Conservation (phyloP, 2,113 vertebrate genomes). For the Trematocara macrostoma region DNA sequence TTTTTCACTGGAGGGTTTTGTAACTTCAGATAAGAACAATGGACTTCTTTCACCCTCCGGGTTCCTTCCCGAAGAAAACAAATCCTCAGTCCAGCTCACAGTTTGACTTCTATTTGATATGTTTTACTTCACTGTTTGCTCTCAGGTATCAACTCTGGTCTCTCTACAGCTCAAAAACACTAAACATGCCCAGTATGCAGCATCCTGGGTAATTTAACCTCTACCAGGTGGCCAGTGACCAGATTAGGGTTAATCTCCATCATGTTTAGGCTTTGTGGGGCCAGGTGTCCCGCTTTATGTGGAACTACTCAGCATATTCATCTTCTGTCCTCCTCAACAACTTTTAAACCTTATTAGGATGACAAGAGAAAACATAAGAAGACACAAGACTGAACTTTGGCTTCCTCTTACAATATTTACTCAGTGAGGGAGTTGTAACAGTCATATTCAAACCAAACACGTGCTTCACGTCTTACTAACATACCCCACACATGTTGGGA, state of each 20-base stretch:
- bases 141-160: background rate
- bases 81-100: background rate
- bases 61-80: background rate
- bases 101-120: background rate
- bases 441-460: background rate
- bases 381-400: background rate
- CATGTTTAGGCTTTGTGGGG: background rate
- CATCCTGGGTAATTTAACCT: background rate
- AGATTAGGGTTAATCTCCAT: background rate
- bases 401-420: background rate
- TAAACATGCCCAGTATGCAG: background rate
- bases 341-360: background rate
- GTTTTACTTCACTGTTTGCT: accelerated
- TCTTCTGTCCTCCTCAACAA: background rate
- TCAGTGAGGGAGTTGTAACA: background rate
- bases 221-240: background rate
- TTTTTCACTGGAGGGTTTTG: background rate
- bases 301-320: background rate
- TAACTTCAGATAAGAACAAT: background rate
- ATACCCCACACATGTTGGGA: background rate
- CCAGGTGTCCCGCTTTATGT: background rate
- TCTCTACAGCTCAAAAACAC: background rate
- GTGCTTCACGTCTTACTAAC: background rate
- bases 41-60: accelerated
- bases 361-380: background rate